phyloP scores from a whole-genome alignment of 2,113 vertebrate species.

The Syngnathoides biaculeatus region DNA sequence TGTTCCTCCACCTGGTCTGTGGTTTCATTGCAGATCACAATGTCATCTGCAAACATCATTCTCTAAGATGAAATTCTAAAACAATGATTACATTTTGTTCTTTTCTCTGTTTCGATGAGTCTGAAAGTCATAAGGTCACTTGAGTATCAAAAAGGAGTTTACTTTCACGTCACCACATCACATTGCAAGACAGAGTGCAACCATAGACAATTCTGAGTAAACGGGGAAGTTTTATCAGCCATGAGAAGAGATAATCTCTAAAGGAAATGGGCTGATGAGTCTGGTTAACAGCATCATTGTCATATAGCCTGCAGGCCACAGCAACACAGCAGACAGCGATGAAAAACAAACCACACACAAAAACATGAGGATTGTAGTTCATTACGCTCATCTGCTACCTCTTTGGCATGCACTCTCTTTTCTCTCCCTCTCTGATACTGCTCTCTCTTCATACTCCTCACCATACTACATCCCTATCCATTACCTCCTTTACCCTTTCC shows the following conservation, averaged over 20 bases:
- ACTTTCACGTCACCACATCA: constrained; percentile 41
- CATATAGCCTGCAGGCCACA: constrained; percentile 17
- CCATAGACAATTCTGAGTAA: constrained; percentile 20
- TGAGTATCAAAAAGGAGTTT: constrained; percentile 53
- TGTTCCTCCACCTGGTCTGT: no score
- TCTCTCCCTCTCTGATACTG: constrained; percentile 26
- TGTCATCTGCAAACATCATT: no score
- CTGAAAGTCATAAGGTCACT: constrained; percentile 45
- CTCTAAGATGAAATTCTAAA: not conserved
- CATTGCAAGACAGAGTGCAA: constrained; percentile 30
- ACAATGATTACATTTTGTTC: not conserved
- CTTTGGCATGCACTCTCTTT: not conserved
- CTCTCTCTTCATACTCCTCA: constrained; percentile 15
- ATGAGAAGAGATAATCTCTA: constrained; percentile 14
- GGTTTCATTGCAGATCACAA: no score
- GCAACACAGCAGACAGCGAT: constrained; percentile 11
- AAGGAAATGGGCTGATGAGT: constrained; percentile 37
- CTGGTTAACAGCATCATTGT: constrained; percentile 35
- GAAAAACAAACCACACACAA: not conserved
- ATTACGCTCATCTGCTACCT: not conserved
- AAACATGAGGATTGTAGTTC: not conserved
- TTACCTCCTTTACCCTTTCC: constrained; percentile 18
- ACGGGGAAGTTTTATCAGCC: constrained; percentile 40
- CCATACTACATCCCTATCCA: constrained; percentile 22
- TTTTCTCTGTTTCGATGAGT: constrained; percentile 22